These are phyloP conservation scores for Hemicentrotus pulcherrimus DNA, from an alignment of 35 echinoderm and acorn worm species.

Conservation along the genomic window DNA sequence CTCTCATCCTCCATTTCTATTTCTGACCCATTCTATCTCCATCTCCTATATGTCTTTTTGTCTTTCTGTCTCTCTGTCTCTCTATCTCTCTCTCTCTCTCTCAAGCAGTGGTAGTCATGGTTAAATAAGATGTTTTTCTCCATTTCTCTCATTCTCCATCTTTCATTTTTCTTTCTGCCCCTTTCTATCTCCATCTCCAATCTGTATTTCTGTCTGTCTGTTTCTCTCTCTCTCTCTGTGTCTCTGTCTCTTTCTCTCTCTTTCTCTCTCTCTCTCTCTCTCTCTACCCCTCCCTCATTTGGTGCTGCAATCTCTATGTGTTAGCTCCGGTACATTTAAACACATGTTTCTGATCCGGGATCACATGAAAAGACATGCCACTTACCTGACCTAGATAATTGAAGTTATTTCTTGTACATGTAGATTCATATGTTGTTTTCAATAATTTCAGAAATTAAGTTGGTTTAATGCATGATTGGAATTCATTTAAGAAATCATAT, in stretches of 20 bases:
- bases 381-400: too few species aligned
- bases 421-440: too few species aligned
- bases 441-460: too few species aligned
- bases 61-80: not conserved
- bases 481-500: too few species aligned
- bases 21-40: not conserved
- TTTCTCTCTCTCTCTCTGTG: not conserved
- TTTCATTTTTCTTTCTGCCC: not conserved
- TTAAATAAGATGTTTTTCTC: not conserved
- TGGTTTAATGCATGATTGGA: too few species aligned
- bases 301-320: too few species aligned
- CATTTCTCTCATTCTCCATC: not conserved
- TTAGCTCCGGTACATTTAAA: too few species aligned
- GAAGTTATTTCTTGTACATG: too few species aligned
- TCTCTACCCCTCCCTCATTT: too few species aligned
- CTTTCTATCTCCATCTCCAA: not conserved
- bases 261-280: not conserved
- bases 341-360: too few species aligned
- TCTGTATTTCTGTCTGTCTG: not conserved
- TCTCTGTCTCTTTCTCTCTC: not conserved
- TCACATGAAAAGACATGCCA: too few species aligned
- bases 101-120: not conserved
- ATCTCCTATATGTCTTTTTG: not conserved
- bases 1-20: not conserved
- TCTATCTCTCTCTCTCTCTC: not conserved